Evolutionary conservation across 1,140 invertebrate species (phyloP), one percentile per base, ranked within the genome.

Genomic region (Caenorhabditis briggsae): DNA sequence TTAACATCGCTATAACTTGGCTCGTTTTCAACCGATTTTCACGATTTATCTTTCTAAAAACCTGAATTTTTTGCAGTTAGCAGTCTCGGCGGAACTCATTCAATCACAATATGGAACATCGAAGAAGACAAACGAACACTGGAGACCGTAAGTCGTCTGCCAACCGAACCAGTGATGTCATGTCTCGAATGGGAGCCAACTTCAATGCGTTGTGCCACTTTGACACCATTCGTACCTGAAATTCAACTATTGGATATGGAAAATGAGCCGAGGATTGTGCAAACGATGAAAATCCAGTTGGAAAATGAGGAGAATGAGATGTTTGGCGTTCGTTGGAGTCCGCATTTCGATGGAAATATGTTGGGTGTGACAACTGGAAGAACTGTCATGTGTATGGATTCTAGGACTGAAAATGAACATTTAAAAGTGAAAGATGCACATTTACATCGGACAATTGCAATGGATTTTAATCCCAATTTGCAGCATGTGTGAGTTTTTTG

Each of bases 381-480:
- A 50, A 61, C 20, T 14, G 11, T 55, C 16, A 25, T 82, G 14
- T 86, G 78, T 23, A 25, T 82, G 14, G 85, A 86, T 48, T 55
- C 11, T 48, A 53, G 85, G 18, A 83, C 85, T 2, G 18, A 46
- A 43, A 82, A 50, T 82, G 70, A 78, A 20, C 48, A 48, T 84
- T 41, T 59, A 11, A 55, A 46, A 48, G 58, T 87, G 14, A 33
- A 33, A 82, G 61, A 87, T 56, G 86, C 82, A 12, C 86, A 87
- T 85, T n/a, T 64, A n/a, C 82, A 84, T 64, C 20, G 83, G 11
- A 23, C 61, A 5, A 59, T 84, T 20, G 53, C 65, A 5, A 53
- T 87, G 53, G 86, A 87, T 78, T 87, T 87, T 53, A 87, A 87
- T 82, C 86, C 86, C 5, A 87, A 87, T 84, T 56, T 84, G 7